These are phyloP conservation scores for Coluber constrictor DNA, from an alignment of 2,797 vertebrate species.

Conservation along the genomic window DNA sequence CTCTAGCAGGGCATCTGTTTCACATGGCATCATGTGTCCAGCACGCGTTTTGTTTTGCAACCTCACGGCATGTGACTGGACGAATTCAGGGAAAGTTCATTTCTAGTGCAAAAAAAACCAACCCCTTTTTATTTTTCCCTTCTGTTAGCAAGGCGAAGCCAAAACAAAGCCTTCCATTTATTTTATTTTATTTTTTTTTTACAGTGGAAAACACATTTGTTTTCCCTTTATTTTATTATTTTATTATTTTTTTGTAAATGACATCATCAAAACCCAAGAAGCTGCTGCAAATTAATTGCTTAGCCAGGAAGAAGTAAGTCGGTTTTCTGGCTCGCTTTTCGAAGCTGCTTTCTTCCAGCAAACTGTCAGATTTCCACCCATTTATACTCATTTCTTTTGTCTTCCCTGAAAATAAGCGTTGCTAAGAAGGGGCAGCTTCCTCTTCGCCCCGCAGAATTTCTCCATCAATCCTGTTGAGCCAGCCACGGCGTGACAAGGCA, in stretches of 20 bases:
- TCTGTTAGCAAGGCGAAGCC: slow-evolving; percentile 47
- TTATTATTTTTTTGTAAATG: slow-evolving; percentile 23
- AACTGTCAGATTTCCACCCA: not conserved
- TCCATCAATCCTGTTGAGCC: not conserved
- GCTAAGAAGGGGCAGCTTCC: not conserved
- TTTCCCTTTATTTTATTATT: not conserved
- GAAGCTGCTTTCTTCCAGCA: not conserved
- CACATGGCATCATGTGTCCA: slow-evolving; percentile 62
- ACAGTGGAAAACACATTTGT: slow-evolving; percentile 58
- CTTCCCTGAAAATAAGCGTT: not conserved
- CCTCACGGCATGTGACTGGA: slow-evolving; percentile 58
- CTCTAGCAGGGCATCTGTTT: slow-evolving; percentile 52
- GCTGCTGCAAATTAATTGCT: slow-evolving; percentile 54
- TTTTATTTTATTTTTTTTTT: slow-evolving; percentile 13
- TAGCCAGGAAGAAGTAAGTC: not conserved
- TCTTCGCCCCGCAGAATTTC: not conserved
- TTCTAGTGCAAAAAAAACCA: slow-evolving; percentile 43
- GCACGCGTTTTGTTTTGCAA: slow-evolving; percentile 59
- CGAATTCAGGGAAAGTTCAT: slow-evolving; percentile 65
- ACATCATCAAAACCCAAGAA: slow-evolving; percentile 56
- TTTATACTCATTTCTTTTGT: not conserved
- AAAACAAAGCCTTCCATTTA: slow-evolving; percentile 47
- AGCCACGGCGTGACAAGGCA: not conserved
- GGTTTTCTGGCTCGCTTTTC: not conserved
- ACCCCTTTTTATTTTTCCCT: not conserved